Evolutionary conservation across 1,140 invertebrate genomes (phyloP), one percentile per base, ranked within the genome.

Genomic region (Bombyx mori): DNA sequence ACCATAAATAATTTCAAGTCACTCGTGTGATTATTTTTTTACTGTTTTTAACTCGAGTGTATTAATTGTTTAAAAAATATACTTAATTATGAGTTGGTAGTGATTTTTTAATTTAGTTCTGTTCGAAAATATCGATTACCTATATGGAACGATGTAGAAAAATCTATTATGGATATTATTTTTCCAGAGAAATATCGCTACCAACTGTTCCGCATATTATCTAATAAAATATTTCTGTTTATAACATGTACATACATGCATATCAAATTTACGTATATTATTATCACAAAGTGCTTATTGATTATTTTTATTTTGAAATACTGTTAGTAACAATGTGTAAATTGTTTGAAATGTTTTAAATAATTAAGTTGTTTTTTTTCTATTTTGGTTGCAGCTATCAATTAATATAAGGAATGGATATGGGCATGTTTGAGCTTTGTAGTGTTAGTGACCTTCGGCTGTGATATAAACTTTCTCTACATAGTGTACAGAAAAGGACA

Each of bases 321-420:
- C 8, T 51, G 8, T 42, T 52, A 6, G 42, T 22, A 7, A 45
- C 49, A 44, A 42, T 57, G 52, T 57, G 42, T 56, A 59, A 46
- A 53, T 57, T 58, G 35, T 57, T 54, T 22, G 26, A 62, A 47
- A 57, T 58, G 66, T 47, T 61, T 46, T 67, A 58, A 48, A 54
- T 60, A 58, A 63, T 59, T 60, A 44, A 62, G 52, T 60, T 57
- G 12, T 56, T 44, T 56, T 54, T 52, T 66, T 51, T 69, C 73
- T 35, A 55, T 79, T 79, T 82, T 81, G 63, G 73, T 87, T 87
- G 79, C 84, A 85, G 84, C 81, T 82, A 72, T 76, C 84, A 68
- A 79, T 83, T 79, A 85, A 77, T 79, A 68, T 81, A 77, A 77
- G 83, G 77, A 87, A 85, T 71, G 84, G 84, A 82, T 85, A 77